phyloP scores from a whole-genome alignment of 1,140 invertebrate genomes.

The Dreissena polymorpha region DNA sequence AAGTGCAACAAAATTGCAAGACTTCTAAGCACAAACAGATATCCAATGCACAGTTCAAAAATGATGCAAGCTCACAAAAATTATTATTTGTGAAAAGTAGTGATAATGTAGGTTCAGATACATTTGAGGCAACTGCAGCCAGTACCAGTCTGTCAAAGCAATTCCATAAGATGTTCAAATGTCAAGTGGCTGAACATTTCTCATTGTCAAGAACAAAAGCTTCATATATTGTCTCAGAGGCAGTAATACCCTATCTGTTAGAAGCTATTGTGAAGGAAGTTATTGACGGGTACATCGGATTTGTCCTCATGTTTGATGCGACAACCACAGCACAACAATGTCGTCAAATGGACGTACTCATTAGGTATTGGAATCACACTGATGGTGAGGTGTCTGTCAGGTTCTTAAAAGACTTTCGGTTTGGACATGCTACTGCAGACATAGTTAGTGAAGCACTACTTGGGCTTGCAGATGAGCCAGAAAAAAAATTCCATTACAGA shows the following conservation, averaged over 20 bases:
- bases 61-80: not conserved
- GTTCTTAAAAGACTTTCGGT: slow-evolving; percentile 40
- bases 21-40: slow-evolving; percentile 16
- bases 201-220: slow-evolving; percentile 1
- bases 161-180: not conserved
- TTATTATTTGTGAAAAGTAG: not conserved
- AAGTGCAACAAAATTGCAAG: slow-evolving; percentile 9
- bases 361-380: slow-evolving; percentile 32
- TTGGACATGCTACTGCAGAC: slow-evolving; percentile 44
- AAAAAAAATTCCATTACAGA: slow-evolving; percentile 9
- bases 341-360: slow-evolving; percentile 24
- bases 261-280: slow-evolving; percentile 18
- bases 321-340: slow-evolving; percentile 16
- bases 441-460: slow-evolving; percentile 25
- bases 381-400: slow-evolving; percentile 11
- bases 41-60: slow-evolving; percentile 1
- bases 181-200: slow-evolving; percentile 52
- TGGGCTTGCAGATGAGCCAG: slow-evolving; percentile 5
- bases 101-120: not conserved
- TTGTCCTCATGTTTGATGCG: slow-evolving; percentile 36
- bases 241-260: not conserved
- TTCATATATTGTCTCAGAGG: not conserved
- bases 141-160: slow-evolving; percentile 5
- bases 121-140: not conserved
- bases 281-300: slow-evolving; percentile 22